phyloP scores from a whole-genome alignment of 2,797 vertebrate genomes.

The Loris lydekkerianus region DNA sequence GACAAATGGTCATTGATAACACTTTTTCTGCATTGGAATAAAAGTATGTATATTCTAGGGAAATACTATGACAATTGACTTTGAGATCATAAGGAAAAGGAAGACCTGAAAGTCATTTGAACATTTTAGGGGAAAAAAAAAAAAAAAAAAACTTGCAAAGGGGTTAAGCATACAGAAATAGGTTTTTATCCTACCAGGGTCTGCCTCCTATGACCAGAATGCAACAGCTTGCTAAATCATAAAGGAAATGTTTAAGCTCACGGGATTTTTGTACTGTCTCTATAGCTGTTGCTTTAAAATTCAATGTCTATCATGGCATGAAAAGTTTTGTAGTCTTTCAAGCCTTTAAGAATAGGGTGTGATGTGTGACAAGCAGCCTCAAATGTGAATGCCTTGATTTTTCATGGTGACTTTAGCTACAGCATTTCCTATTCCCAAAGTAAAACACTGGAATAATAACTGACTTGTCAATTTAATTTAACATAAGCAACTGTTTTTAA shows the following conservation, averaged over 20 bases:
- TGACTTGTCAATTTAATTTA: constrained; percentile 81
- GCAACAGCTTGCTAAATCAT: constrained; percentile 70
- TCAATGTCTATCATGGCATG: constrained; percentile 9
- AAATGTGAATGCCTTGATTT: constrained; percentile 88
- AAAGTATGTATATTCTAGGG: constrained; percentile 55
- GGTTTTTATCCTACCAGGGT: constrained; percentile 69
- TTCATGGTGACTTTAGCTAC: constrained; percentile 78
- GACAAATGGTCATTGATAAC: constrained; percentile 73
- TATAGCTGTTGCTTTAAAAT: constrained; percentile 69
- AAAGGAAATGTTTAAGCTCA: constrained; percentile 60
- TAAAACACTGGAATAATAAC: constrained; percentile 88
- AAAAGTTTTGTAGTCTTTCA: constrained; percentile 71
- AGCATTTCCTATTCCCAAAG: constrained; percentile 83
- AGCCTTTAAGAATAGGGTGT: constrained; percentile 75
- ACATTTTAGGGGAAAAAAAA: constrained; percentile 71
- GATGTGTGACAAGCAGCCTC: constrained; percentile 77
- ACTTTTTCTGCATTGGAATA: constrained; percentile 82
- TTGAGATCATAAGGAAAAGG: constrained; percentile 82
- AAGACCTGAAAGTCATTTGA: constrained; percentile 77
- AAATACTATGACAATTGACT: constrained; percentile 82
- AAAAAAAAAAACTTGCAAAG: constrained; percentile 67
- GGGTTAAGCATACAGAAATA: constrained; percentile 45
- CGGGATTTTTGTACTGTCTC: constrained; percentile 62
- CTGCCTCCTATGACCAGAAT: constrained; percentile 51
- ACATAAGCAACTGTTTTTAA: constrained; percentile 75